These are phyloP conservation scores for Dynastes grantii DNA, from an alignment of 2,888 invertebrate genomes.

Conservation along the genomic window DNA sequence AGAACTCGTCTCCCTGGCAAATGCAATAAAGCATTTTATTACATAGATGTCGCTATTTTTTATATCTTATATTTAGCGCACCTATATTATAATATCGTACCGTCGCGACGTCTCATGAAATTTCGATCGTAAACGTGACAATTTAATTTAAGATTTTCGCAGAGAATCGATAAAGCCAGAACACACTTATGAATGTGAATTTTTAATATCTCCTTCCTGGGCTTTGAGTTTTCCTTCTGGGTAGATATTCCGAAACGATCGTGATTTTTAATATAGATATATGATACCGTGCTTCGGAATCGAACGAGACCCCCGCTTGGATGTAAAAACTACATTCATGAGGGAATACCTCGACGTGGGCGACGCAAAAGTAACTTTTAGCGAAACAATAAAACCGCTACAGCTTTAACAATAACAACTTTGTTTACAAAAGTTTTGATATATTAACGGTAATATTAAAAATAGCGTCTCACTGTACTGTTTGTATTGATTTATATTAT, in stretches of 20 bases:
- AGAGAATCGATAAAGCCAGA: conserved; percentile 39
- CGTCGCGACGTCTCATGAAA: conserved; percentile 13
- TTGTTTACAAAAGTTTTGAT: too few relatives aligned
- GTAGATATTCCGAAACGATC: conserved; percentile 6
- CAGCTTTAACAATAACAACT: too few relatives aligned
- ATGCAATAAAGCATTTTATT: neutral
- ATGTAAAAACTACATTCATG: conserved; percentile 13
- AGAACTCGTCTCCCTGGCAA: too few relatives aligned
- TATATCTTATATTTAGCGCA: conserved; percentile 3
- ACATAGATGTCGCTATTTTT: neutral
- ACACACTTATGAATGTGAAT: conserved; percentile 47
- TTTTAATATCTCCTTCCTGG: conserved; percentile 34
- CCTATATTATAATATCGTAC: conserved; percentile 22
- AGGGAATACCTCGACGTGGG: neutral
- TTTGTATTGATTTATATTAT: too few relatives aligned
- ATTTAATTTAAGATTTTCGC: conserved; percentile 46
- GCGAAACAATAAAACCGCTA: too few relatives aligned
- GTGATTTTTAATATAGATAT: conserved; percentile 25
- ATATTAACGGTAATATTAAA: too few relatives aligned
- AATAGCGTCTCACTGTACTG: too few relatives aligned
- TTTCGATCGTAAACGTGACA: conserved; percentile 38
- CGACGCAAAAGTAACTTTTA: neutral
- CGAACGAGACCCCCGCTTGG: neutral
- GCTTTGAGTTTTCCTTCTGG: conserved; percentile 15
- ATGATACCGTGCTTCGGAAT: conserved; percentile 9